Conservation (phyloP, 2,113 vertebrate species). For the Pipra filicauda region DNA sequence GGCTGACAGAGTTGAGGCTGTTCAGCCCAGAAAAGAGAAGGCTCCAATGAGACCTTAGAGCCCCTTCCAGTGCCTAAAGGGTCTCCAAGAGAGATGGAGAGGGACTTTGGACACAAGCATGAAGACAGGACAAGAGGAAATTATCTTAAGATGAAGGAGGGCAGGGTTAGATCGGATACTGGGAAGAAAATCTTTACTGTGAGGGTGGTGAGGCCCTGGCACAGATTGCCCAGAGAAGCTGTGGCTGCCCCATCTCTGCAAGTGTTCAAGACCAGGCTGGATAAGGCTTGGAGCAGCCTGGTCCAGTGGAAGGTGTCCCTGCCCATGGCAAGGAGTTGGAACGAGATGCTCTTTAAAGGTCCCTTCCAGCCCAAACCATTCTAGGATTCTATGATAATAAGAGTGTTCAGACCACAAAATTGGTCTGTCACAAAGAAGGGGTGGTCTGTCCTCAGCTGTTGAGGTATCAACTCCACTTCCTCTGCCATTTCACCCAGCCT, state of each 20-base stretch:
- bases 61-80: background rate
- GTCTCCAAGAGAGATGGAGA: background rate
- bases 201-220: background rate
- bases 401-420: background rate
- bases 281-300: fast-evolving
- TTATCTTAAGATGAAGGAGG: background rate
- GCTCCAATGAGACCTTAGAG: fast-evolving
- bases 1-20: background rate
- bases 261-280: fast-evolving
- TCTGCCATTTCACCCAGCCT: background rate
- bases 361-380: background rate
- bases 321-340: background rate
- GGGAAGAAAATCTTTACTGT: background rate
- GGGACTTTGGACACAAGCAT: fast-evolving
- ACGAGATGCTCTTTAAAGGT: background rate
- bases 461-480: background rate
- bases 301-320: fast-evolving
- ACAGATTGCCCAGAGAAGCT: background rate
- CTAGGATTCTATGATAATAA: background rate
- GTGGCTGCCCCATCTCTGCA: background rate
- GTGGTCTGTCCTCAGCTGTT: background rate
- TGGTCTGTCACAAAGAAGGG: background rate
- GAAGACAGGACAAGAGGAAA: background rate
- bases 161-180: background rate
- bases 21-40: background rate